These are phyloP conservation scores for Spilogale gracilis DNA, from an alignment of 2,113 vertebrate genomes.

Conservation along the genomic window DNA sequence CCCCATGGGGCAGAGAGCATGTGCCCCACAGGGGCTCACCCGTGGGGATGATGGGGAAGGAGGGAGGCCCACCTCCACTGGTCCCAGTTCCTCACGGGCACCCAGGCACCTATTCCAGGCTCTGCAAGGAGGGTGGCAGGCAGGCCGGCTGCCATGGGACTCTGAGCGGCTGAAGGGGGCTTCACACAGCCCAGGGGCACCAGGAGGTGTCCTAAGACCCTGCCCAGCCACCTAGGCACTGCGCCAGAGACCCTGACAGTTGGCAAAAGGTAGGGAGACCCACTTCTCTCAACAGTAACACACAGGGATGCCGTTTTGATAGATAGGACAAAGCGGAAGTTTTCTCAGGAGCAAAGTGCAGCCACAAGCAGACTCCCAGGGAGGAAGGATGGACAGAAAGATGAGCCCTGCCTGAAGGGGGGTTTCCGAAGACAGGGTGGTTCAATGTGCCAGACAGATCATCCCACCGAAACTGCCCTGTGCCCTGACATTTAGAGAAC, in stretches of 20 bases:
- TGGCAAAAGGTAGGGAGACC: not conserved
- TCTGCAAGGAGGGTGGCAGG: accelerated
- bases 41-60: accelerated
- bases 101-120: not conserved
- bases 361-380: not conserved
- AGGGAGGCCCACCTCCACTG: not conserved
- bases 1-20: not conserved
- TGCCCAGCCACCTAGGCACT: not conserved
- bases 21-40: too few species aligned
- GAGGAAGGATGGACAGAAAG: not conserved
- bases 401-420: too few species aligned
- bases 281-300: not conserved
- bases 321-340: accelerated
- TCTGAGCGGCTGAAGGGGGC: too few species aligned
- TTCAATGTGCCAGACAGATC: not conserved
- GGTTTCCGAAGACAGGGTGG: not conserved
- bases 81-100: not conserved
- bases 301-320: not conserved
- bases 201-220: not conserved
- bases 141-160: not conserved
- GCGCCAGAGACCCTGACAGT: accelerated
- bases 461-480: accelerated
- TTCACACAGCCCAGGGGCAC: accelerated
- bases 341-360: not conserved
- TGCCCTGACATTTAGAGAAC: not conserved